Evolutionary conservation across 2,888 invertebrate genomes (phyloP), one percentile per base, ranked within the genome.

Genomic region (Calliphora vomitoria): DNA sequence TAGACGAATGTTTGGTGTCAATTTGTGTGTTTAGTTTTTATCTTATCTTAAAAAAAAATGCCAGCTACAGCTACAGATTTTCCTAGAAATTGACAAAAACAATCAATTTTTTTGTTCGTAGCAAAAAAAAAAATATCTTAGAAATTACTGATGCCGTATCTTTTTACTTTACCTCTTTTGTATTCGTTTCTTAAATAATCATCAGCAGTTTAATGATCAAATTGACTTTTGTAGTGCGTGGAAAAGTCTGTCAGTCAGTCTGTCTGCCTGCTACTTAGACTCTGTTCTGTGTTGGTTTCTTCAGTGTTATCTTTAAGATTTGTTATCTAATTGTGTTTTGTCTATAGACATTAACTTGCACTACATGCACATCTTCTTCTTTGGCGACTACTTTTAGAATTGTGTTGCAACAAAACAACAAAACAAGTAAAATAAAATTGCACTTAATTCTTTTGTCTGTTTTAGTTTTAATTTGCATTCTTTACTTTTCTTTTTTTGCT

Each of bases 401-500:
- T 82, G 58, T 69, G 82, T 71, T 83, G 76, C 82, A 76, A 35
- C 55, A 53, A 38, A 64, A 64, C 1, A 64, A 47, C 50, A 38
- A 8, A 38, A 60, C 53, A 68, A 31, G 8, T 18, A 18, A 66
- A 82, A 74, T 74, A 8, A 58, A 58, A n/a, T 55, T 68, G 82
- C 68, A 75, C 82, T 68, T 66, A 75, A 82, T 82, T 75, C 66
- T 82, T 74, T 68, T 66, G 44, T 75, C 53, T 75, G 74, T 38
- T 75, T 69, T 47, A 66, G 79, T 79, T 87, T 87, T 84, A 87
- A 87, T 84, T 84, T 87, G 76, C 83, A 84, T 83, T 87, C 83
- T 76, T 87, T 79, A 87, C 78, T 84, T 82, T 82, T 79, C 41
- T 82, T 87, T 85, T 82, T 87, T 85, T 81, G 85, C 86, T 78